Conservation (phyloP, 1,140 invertebrate genomes). For the Apis dorsata region DNA sequence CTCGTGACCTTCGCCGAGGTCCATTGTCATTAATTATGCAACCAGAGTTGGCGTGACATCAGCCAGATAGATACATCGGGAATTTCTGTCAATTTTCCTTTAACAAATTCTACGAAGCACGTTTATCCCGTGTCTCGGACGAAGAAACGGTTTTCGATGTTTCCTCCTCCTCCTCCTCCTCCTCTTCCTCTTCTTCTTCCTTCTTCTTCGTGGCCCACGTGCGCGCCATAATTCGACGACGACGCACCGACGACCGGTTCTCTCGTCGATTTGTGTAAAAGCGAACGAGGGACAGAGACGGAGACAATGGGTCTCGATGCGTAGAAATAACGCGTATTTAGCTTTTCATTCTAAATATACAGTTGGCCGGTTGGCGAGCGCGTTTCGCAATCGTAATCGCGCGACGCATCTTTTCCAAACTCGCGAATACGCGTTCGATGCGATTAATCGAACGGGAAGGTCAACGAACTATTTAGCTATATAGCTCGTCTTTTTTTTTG, state of each 20-base stretch:
- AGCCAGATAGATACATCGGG: slow-evolving; percentile 56
- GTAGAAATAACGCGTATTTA: too few species aligned
- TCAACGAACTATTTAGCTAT: neutral
- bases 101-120: slow-evolving; percentile 53
- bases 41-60: slow-evolving; percentile 66
- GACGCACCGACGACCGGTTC: too few species aligned
- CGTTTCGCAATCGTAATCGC: neutral
- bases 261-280: too few species aligned
- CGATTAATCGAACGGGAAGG: slow-evolving; percentile 5
- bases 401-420: slow-evolving; percentile 2
- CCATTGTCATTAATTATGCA: slow-evolving; percentile 73
- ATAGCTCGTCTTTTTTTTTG: neutral
- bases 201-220: neutral
- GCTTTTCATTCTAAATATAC: neutral
- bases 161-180: neutral
- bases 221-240: slow-evolving; percentile 14
- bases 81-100: slow-evolving; percentile 66
- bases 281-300: too few species aligned
- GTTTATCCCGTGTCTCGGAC: neutral
- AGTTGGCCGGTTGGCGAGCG: too few species aligned
- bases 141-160: too few species aligned
- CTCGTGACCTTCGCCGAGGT: slow-evolving; percentile 65
- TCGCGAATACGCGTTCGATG: neutral
- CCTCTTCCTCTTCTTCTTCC: neutral
- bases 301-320: too few species aligned